These are phyloP conservation scores for Penaeus japonicus DNA, from an alignment of 1,140 invertebrate genomes.

Conservation along the genomic window DNA sequence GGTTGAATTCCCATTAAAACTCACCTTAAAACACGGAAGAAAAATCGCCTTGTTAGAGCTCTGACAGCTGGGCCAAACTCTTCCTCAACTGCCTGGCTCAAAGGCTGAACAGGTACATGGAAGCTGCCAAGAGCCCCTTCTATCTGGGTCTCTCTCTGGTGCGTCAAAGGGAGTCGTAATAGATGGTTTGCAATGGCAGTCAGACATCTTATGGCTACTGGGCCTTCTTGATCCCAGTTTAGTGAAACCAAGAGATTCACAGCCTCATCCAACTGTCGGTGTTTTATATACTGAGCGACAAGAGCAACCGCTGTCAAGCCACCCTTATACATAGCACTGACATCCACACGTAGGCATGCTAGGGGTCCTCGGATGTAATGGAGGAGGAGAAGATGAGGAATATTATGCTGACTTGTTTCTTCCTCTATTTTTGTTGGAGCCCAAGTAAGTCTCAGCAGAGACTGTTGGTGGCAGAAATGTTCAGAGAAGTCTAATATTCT, in stretches of 20 bases:
- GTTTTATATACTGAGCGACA: slow-evolving; percentile 73
- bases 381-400: slow-evolving; percentile 44
- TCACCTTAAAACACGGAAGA: slow-evolving; percentile 78
- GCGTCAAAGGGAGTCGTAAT: slow-evolving; percentile 72
- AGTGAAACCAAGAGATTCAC: slow-evolving; percentile 74
- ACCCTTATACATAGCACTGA: background rate
- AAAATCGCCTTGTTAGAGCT: slow-evolving; percentile 79
- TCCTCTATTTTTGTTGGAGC: slow-evolving; percentile 60
- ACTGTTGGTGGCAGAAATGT: slow-evolving; percentile 74
- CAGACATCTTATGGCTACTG: slow-evolving; percentile 73
- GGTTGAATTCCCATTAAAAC: background rate
- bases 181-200: slow-evolving; percentile 78
- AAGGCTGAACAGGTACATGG: slow-evolving; percentile 49
- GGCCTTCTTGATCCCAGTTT: slow-evolving; percentile 78
- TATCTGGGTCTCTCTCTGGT: slow-evolving; percentile 69
- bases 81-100: slow-evolving; percentile 62
- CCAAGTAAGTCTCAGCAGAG: slow-evolving; percentile 69
- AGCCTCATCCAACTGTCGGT: slow-evolving; percentile 74
- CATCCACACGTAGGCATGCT: slow-evolving; percentile 47
- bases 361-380: slow-evolving; percentile 51
- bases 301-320: slow-evolving; percentile 64
- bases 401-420: background rate
- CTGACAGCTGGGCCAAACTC: slow-evolving; percentile 78
- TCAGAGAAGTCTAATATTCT: slow-evolving; percentile 74
- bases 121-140: slow-evolving; percentile 48